phyloP scores from a whole-genome alignment of 2,888 invertebrate species.

The Pristionchus exspectatus region DNA sequence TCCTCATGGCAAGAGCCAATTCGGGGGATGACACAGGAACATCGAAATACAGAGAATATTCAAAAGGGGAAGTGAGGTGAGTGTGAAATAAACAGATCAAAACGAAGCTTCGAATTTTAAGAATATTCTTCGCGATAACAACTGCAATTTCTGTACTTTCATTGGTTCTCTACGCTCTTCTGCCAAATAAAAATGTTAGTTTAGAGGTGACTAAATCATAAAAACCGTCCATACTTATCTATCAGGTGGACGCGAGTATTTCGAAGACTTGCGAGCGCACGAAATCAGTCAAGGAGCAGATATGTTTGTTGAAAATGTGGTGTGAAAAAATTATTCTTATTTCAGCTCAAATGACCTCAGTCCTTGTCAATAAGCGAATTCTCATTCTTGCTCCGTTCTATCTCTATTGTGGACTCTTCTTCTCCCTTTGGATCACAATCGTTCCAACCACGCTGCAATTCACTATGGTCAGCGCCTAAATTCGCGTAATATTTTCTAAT shows the following conservation, averaged over 20 bases:
- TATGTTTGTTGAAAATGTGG: background rate
- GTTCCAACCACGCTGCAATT: constrained; percentile 47
- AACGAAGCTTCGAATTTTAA: background rate
- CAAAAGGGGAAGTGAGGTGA: background rate
- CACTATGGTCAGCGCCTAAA: background rate
- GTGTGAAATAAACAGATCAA: background rate
- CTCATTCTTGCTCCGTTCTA: constrained; percentile 45
- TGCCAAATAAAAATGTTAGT: constrained; percentile 1
- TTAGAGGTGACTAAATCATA: background rate
- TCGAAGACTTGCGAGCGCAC: constrained; percentile 2
- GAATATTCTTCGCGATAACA: constrained; percentile 5
- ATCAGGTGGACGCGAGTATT: background rate
- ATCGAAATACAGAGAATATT: constrained; percentile 8
- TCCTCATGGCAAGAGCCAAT: constrained; percentile 14
- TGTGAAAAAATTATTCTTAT: background rate
- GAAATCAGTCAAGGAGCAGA: constrained; percentile 30
- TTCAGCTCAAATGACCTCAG: constrained; percentile 17
- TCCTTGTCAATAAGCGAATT: background rate
- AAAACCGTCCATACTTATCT: background rate
- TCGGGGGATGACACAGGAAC: background rate
- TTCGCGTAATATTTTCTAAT: background rate
- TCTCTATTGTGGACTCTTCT: constrained; percentile 44
- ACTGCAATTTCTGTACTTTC: background rate
- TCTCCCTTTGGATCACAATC: constrained; percentile 49
- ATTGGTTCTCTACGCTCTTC: background rate